Percentiles rank a stretch among this genome's conserved stretches.
These are phyloP conservation scores for Drosophila parthenogenetica DNA, from an alignment of 2,888 invertebrate genomes.

Conservation along the genomic window DNA sequence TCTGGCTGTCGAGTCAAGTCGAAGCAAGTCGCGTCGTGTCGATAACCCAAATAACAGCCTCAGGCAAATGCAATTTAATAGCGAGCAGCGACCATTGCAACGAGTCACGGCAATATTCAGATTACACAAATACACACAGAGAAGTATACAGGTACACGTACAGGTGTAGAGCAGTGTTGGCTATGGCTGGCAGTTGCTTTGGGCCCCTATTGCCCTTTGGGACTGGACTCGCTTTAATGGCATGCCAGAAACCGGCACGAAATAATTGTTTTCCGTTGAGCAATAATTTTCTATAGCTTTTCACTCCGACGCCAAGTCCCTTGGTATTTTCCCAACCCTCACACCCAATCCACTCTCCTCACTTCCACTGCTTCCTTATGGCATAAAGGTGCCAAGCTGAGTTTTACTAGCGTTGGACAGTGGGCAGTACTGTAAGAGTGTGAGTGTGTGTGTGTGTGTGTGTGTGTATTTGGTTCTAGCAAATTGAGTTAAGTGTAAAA, in stretches of 20 bases:
- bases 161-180: conserved; percentile 2
- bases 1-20: conserved; percentile 8
- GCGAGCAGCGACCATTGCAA: conserved; percentile 52
- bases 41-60: conserved; percentile 67
- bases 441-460: background rate
- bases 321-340: conserved; percentile 35
- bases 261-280: conserved; percentile 79
- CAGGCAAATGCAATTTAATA: conserved; percentile 61
- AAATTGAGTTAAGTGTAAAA: conserved; percentile 73
- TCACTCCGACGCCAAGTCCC: conserved; percentile 34
- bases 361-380: background rate
- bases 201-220: conserved; percentile 8
- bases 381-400: conserved; percentile 35
- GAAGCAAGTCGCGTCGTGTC: conserved; percentile 42
- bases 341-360: too few species aligned
- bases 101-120: conserved; percentile 73
- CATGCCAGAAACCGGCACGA: conserved; percentile 60
- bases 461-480: conserved; percentile 6
- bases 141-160: conserved; percentile 3
- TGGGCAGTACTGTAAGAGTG: conserved; percentile 7
- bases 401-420: background rate
- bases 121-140: conserved; percentile 50
- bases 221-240: conserved; percentile 59
- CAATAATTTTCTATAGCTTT: conserved; percentile 74
- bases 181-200: conserved; percentile 14